Percentiles rank a stretch among this genome's conserved stretches.
Evolutionary conservation across 2,113 vertebrate species (phyloP).

Genomic region (Hemibagrus wyckioides): DNA sequence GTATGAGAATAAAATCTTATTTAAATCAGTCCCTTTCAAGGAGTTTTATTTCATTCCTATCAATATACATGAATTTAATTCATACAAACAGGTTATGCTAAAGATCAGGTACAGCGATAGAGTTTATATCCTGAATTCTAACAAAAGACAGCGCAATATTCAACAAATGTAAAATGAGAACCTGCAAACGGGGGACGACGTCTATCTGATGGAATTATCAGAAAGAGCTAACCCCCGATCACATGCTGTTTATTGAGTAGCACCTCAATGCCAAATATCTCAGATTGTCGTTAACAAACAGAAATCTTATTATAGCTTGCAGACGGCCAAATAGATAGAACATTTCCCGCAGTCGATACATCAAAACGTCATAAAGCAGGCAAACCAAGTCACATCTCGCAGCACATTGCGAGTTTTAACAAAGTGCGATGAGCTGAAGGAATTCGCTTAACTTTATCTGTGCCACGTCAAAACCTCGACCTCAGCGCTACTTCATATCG

Average conservation of each 20-base stretch:
- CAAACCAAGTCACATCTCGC: slow-evolving; percentile 24
- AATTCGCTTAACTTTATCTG: neutral
- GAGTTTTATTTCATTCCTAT: neutral
- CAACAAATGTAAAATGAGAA: neutral
- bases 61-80: neutral
- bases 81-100: neutral
- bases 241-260: slow-evolving; percentile 29
- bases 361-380: neutral
- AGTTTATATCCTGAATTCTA: neutral
- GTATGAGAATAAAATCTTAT: neutral
- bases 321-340: neutral
- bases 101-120: neutral
- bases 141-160: neutral
- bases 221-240: neutral
- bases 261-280: slow-evolving; percentile 34
- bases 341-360: slow-evolving; percentile 10
- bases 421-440: neutral
- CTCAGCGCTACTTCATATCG: neutral
- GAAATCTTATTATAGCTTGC: slow-evolving; percentile 35
- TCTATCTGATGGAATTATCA: neutral
- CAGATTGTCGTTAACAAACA: slow-evolving; percentile 40
- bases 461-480: neutral
- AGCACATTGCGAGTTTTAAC: slow-evolving; percentile 39
- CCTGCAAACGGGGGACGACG: neutral
- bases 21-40: neutral